Evolutionary conservation across 2,113 vertebrate genomes (phyloP).

Genomic region (Tetrao urogallus): DNA sequence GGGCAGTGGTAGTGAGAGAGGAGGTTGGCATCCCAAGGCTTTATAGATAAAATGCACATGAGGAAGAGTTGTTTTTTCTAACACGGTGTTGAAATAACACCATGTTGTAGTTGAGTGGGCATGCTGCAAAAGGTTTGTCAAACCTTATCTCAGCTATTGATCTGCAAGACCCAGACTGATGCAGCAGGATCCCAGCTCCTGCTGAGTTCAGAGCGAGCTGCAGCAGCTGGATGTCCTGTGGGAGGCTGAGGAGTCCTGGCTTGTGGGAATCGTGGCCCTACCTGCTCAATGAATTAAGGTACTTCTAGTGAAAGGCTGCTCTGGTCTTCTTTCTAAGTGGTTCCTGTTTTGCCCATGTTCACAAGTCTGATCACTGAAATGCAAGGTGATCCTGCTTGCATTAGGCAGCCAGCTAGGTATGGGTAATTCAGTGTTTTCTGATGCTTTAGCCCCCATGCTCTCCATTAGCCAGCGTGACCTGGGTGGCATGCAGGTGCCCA

Average conservation of each 20-base stretch:
- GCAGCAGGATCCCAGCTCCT: neutral
- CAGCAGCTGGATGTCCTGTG: neutral
- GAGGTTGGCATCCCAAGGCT: neutral
- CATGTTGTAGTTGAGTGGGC: too few relatives aligned
- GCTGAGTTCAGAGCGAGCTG: neutral
- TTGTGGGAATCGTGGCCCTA: neutral
- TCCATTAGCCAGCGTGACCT: neutral
- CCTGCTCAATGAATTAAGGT: neutral
- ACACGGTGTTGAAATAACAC: neutral
- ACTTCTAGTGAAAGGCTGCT: neutral
- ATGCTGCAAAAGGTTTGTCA: neutral
- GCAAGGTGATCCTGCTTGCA: neutral
- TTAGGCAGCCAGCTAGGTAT: neutral
- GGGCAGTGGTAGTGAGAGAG: neutral
- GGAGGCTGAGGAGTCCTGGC: neutral
- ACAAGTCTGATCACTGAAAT: neutral
- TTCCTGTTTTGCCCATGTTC: neutral
- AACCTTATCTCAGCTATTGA: neutral
- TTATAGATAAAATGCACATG: neutral
- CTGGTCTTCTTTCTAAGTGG: neutral
- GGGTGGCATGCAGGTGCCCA: too few relatives aligned
- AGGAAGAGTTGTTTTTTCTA: neutral
- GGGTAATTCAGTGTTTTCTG: neutral
- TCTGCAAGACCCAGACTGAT: neutral
- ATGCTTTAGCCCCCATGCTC: neutral